These are phyloP conservation scores for Asbolus verrucosus DNA, from an alignment of 1,140 invertebrate species.

Conservation along the genomic window DNA sequence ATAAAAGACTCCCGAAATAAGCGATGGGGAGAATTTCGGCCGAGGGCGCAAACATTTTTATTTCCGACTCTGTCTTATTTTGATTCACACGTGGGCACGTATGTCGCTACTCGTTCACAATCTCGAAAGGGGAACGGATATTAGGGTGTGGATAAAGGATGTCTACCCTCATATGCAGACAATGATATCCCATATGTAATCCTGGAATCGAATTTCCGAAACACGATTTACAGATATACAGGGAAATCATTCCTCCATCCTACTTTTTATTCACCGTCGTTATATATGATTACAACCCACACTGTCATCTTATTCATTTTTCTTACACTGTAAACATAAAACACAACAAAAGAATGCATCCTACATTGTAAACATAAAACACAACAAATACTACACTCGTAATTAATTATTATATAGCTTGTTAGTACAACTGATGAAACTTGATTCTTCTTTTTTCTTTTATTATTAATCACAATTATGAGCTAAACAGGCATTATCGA, in stretches of 20 bases:
- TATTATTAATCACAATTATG: no score
- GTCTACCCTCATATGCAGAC: slow-evolving; percentile 33
- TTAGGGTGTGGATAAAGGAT: slow-evolving; percentile 35
- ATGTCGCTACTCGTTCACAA: slow-evolving; percentile 1
- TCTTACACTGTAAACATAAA: no score
- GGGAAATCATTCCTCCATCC: background rate
- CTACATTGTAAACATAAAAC: no score
- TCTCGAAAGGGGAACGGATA: slow-evolving; percentile 20
- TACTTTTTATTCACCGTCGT: background rate
- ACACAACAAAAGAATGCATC: no score
- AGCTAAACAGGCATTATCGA: no score
- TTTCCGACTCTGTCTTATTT: slow-evolving; percentile 27
- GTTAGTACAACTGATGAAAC: no score
- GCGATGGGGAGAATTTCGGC: slow-evolving; percentile 2
- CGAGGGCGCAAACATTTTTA: slow-evolving; percentile 30
- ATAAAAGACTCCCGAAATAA: slow-evolving; percentile 36
- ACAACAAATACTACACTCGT: no score
- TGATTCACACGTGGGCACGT: slow-evolving; percentile 18
- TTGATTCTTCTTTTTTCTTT: no score
- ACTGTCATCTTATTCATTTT: no score
- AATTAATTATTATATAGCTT: no score
- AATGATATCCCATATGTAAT: slow-evolving; percentile 23
- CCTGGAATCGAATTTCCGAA: slow-evolving; percentile 15
- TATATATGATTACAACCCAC: no score
- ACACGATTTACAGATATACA: background rate